These are phyloP conservation scores for Brachylomia viminalis DNA, from an alignment of 2,888 invertebrate species.

Conservation along the genomic window DNA sequence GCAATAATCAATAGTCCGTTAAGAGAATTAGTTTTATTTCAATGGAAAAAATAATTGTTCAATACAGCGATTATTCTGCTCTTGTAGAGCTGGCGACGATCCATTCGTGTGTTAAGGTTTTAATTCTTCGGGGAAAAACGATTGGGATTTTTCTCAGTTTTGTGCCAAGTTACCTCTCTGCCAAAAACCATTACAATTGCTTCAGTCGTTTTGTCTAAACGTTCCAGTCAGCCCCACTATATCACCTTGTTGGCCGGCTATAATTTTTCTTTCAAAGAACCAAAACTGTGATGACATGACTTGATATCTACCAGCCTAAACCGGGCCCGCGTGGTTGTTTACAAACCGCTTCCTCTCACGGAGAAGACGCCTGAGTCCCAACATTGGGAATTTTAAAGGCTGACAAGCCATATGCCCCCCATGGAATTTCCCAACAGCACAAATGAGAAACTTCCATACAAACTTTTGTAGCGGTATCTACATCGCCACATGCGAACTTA, in stretches of 20 bases:
- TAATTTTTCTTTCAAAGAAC: not conserved
- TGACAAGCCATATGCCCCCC: too few species aligned
- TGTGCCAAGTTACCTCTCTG: conserved; percentile 7
- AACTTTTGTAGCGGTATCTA: too few species aligned
- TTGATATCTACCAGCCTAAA: too few species aligned
- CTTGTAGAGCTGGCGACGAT: not conserved
- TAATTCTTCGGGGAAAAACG: not conserved
- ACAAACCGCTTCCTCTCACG: not conserved
- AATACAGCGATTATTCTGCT: conserved; percentile 7
- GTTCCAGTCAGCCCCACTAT: not conserved
- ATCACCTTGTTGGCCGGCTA: not conserved
- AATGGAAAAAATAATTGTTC: conserved; percentile 6
- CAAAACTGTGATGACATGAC: not conserved
- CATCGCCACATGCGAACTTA: too few species aligned
- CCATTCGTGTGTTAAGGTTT: not conserved
- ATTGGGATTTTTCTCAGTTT: not conserved
- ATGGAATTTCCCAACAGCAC: not conserved
- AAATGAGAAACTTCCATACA: too few species aligned
- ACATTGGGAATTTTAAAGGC: not conserved
- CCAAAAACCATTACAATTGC: not conserved
- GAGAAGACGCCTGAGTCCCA: not conserved
- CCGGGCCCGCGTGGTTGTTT: not conserved
- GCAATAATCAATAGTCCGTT: not conserved
- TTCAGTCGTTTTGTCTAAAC: not conserved
- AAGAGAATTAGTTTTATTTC: conserved; percentile 2